Base-by-base conservation (phyloP, 2,113 vertebrate genomes). In the Cyprinodon tularosa region DNA sequence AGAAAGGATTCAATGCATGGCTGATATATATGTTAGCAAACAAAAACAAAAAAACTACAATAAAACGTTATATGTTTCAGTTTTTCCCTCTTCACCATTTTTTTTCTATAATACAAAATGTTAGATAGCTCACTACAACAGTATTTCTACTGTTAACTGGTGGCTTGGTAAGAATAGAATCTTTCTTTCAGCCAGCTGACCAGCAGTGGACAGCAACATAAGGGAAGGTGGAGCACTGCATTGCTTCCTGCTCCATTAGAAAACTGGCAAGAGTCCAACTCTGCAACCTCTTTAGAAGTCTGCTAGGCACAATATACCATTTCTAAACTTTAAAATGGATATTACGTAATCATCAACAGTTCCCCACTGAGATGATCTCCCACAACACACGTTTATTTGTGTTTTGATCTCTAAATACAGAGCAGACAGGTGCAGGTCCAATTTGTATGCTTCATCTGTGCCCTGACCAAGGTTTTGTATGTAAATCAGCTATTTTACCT, bases 401-500 rank as follows among this genome's bases (percentile, higher is more conserved):
- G 66, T 36, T 6, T 15, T 37, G 14, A 53, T n/a, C 66, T 29
- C 65, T 80, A 74, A 82, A 84, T 74, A 50, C 37, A 74, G 40
- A 71, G 59, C 45, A 73, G 59, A 77, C 60, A n/a, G 61, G n/a
- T 64, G 47, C 59, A 57, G 53, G 69, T 22, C 71, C 70, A 76
- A 83, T 66, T 68, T 76, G 66, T 63, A n/a, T 47, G 63, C 37
- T 36, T 45, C 17, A 13, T 62, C 48, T 71, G 53, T 59, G 67
- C 70, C 74, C 40, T 9, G 79, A 39, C 71, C 71, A 61, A 72
- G 36, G 59, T 72, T 67, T 62, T 79, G 60, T 60, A 62, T 72
- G 77, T 57, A 74, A 76, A 83, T 90, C 68, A 68, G 63, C 65
- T 66, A 66, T 78, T 69, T 53, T 39, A 62, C 50, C n/a, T 17